Percentiles rank a stretch among this genome's conserved stretches.
phyloP scores from a whole-genome alignment of 2,797 vertebrate genomes.

The Periophthalmus magnuspinnatus region DNA sequence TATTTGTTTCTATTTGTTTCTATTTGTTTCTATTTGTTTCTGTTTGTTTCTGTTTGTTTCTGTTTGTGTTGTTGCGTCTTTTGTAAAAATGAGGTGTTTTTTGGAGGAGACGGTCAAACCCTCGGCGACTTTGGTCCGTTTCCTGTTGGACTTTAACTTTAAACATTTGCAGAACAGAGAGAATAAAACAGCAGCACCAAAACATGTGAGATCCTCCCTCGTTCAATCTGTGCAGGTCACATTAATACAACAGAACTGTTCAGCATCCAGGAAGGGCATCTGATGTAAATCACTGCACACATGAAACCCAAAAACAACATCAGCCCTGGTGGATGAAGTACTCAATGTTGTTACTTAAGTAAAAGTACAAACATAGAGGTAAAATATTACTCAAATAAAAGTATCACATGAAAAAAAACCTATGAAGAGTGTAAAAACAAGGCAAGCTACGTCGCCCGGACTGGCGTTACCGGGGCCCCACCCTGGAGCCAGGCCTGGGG shows the following conservation, averaged over 20 bases:
- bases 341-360: background rate
- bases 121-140: conserved; percentile 33
- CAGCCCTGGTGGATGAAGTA: background rate
- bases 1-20: too few relatives aligned
- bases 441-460: too few relatives aligned
- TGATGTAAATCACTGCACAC: background rate
- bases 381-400: too few relatives aligned
- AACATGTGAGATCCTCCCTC: background rate
- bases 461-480: too few relatives aligned
- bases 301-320: background rate
- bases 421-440: too few relatives aligned
- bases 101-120: conserved; percentile 33
- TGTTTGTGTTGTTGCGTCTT: too few relatives aligned
- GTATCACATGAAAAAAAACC: too few relatives aligned
- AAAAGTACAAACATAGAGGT: background rate
- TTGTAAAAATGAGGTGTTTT: background rate
- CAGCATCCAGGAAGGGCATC: background rate
- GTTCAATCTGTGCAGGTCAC: too few relatives aligned
- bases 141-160: conserved; percentile 40
- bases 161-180: conserved; percentile 21
- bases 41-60: too few relatives aligned
- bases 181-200: background rate
- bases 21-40: too few relatives aligned
- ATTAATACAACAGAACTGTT: too few relatives aligned
- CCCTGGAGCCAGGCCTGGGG: too few relatives aligned